Evolutionary conservation across 2,797 vertebrate genomes (phyloP), one percentile per base, ranked within the genome.

Genomic region (Pelobates cultripes): DNA sequence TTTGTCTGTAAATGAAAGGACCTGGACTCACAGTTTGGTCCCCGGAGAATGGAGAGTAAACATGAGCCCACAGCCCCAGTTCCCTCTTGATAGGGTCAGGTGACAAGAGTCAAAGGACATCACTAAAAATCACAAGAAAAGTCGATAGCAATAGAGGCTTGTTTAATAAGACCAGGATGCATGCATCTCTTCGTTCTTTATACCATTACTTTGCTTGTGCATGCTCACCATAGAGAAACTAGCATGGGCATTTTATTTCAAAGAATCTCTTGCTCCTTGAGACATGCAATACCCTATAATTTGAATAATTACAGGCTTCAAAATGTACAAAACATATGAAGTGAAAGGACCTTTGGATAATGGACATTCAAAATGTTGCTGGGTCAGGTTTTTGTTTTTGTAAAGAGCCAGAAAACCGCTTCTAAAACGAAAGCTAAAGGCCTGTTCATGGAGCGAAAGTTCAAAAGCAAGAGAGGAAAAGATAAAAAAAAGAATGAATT

Each of bases 1-100:
- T 90, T 93, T 93, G 92, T 85, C 79, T 80, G 87, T 80, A 88
- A 83, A 89, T 87, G 85, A 91, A 89, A 90, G 87, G 88, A 84
- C 86, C 85, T 87, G 91, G 92, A 90, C 91, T 88, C 91, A 87
- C 87, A 79, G 94, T 92, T 90, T 75, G 88, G 73, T 92, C 94
- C 93, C 94, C 66, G 28, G 91, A 89, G 95, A 93, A 88, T 85
- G 80, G 82, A 90, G 92, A 92, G 90, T 90, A 93, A 95, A 94
- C 93, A 94, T 89, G 85, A 95, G 93, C 92, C 90, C 88, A 68
- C 86, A 89, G 75, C 91, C 92, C 93, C 57, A 77, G 88, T 88
- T 89, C 91, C 89, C 91, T 90, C 89, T 88, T 75, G 69, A 85
- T 43, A 84, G 86, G 89, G 91, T 90, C 91, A 87, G 90, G 89